These are phyloP conservation scores for Musca domestica DNA, from an alignment of 1,140 invertebrate genomes.

Conservation along the genomic window DNA sequence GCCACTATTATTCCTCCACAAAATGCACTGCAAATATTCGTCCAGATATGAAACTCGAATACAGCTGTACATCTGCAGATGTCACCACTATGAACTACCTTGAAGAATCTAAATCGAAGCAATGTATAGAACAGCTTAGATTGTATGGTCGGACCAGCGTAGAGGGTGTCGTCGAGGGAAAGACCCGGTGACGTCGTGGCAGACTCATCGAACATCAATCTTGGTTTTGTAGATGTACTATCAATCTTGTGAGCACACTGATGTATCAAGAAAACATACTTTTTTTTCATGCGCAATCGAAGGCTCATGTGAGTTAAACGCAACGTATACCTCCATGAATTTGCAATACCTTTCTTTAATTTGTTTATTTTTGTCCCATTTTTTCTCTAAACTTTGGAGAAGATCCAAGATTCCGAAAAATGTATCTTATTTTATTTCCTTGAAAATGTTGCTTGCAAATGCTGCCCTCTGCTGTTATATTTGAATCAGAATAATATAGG, in stretches of 20 bases:
- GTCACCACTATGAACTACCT: slow-evolving; percentile 15
- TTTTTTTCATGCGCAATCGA: background rate
- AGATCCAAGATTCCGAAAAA: slow-evolving; percentile 8
- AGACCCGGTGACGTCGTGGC: slow-evolving; percentile 17
- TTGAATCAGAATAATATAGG: too few relatives aligned
- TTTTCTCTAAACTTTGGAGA: background rate
- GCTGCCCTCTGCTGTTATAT: background rate
- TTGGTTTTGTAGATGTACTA: slow-evolving; percentile 31
- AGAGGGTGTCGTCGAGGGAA: slow-evolving; percentile 31
- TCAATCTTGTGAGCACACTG: slow-evolving; percentile 24
- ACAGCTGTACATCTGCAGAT: slow-evolving; percentile 30
- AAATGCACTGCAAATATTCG: slow-evolving; percentile 23
- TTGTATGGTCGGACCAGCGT: slow-evolving; percentile 27
- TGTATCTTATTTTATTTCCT: background rate
- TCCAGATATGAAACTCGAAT: background rate
- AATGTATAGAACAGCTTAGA: slow-evolving; percentile 38
- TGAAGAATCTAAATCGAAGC: slow-evolving; percentile 46
- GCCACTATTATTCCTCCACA: background rate
- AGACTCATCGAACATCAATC: slow-evolving; percentile 25
- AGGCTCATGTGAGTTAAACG: slow-evolving; percentile 6
- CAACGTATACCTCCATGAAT: slow-evolving; percentile 6
- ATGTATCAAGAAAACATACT: slow-evolving; percentile 25
- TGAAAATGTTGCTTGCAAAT: slow-evolving; percentile 14
- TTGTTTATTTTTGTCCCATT: background rate
- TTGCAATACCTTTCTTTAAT: background rate